phyloP scores from a whole-genome alignment of 2,888 invertebrate species.

The Erebia aethiops region DNA sequence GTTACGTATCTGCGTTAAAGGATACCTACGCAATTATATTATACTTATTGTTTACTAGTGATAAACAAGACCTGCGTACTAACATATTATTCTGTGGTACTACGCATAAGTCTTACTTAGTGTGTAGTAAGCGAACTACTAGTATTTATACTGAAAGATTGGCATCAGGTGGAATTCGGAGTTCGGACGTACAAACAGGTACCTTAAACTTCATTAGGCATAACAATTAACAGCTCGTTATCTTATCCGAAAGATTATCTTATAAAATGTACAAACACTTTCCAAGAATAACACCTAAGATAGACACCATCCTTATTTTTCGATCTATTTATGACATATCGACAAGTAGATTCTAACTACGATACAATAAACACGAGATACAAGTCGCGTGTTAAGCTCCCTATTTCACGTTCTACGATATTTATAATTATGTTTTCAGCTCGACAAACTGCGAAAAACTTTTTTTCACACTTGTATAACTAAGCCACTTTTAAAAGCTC shows the following conservation, averaged over 20 bases:
- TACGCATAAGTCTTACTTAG: too few species aligned
- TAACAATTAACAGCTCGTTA: background rate
- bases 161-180: background rate
- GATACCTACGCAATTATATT: too few species aligned
- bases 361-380: slow-evolving; percentile 5
- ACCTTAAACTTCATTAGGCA: background rate
- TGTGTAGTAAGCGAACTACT: background rate
- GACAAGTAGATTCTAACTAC: background rate
- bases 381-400: background rate
- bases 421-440: too few species aligned
- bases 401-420: too few species aligned
- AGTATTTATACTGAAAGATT: background rate
- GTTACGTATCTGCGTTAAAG: too few species aligned
- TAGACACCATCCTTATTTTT: background rate
- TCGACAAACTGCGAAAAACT: too few species aligned
- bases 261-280: background rate
- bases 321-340: too few species aligned
- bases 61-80: too few species aligned
- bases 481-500: too few species aligned
- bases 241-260: slow-evolving; percentile 14
- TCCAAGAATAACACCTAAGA: slow-evolving; percentile 4
- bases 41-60: too few species aligned
- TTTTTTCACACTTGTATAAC: too few species aligned
- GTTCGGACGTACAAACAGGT: background rate
- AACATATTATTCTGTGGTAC: too few species aligned